Conservation (phyloP, 2,113 vertebrate species). For the Sciurus niger region DNA sequence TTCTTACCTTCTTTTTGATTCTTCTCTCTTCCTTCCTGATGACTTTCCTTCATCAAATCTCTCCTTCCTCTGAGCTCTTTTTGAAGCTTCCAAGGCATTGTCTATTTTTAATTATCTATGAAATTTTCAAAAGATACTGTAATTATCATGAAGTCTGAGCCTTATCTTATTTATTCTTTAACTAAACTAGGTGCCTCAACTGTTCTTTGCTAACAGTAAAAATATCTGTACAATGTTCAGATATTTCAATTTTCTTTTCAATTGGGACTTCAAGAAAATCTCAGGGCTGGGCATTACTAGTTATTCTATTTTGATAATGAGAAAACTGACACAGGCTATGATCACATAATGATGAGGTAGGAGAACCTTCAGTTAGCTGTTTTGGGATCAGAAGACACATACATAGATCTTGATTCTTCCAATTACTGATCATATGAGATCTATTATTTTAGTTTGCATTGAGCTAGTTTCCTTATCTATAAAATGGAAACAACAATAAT, state of each 20-base stretch:
- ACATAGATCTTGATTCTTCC: not conserved
- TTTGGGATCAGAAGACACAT: not conserved
- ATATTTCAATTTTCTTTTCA: not conserved
- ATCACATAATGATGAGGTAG: not conserved
- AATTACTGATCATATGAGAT: not conserved
- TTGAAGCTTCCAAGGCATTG: not conserved
- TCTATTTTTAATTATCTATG: not conserved
- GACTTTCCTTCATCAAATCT: not conserved
- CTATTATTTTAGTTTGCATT: not conserved
- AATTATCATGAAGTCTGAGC: not conserved
- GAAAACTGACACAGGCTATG: not conserved
- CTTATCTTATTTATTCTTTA: not conserved
- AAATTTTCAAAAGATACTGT: not conserved
- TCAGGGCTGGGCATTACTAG: not conserved
- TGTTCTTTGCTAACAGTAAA: not conserved
- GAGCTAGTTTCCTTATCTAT: not conserved
- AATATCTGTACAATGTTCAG: not conserved
- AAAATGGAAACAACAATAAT: not conserved
- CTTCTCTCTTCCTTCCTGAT: not conserved
- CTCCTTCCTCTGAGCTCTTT: not conserved
- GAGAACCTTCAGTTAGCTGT: accelerated
- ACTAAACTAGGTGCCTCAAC: not conserved
- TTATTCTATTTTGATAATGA: not conserved
- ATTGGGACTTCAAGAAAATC: not conserved
- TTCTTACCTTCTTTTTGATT: not conserved